phyloP scores from a whole-genome alignment of 2,888 invertebrate genomes.

The Caenorhabditis sinica region DNA sequence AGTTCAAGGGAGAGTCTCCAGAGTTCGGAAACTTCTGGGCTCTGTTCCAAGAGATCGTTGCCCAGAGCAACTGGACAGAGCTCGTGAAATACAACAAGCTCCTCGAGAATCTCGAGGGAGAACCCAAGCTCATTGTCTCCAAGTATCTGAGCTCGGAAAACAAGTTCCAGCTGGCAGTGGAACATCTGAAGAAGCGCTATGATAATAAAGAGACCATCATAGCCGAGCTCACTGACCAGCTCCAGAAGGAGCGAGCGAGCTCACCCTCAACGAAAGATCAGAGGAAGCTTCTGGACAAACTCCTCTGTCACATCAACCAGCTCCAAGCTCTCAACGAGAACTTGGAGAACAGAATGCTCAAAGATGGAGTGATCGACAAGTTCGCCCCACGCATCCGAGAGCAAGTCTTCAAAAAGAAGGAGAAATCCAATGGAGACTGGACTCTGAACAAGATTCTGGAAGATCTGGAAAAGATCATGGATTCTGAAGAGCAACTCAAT shows the following conservation, averaged over 20 bases:
- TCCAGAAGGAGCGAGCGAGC: background rate
- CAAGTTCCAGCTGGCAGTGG: background rate
- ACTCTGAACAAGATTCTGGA: background rate
- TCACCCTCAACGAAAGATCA: background rate
- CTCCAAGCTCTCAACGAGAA: background rate
- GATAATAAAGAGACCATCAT: background rate
- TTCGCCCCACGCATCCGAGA: background rate
- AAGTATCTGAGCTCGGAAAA: background rate
- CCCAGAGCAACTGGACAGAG: background rate
- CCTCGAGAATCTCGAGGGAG: background rate
- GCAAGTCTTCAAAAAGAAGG: background rate
- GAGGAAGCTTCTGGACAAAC: background rate
- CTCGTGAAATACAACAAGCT: background rate
- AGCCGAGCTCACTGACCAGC: background rate
- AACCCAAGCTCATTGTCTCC: background rate
- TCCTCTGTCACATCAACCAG: background rate
- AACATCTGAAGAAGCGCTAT: background rate
- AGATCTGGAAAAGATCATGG: background rate
- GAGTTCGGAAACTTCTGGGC: background rate
- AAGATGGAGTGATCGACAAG: background rate
- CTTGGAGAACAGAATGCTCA: background rate
- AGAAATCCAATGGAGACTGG: background rate
- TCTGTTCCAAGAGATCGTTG: background rate
- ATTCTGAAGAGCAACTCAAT: background rate
- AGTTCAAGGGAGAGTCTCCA: background rate